These are phyloP conservation scores for Eurypyga helias DNA, from an alignment of 2,113 vertebrate species.

Conservation along the genomic window DNA sequence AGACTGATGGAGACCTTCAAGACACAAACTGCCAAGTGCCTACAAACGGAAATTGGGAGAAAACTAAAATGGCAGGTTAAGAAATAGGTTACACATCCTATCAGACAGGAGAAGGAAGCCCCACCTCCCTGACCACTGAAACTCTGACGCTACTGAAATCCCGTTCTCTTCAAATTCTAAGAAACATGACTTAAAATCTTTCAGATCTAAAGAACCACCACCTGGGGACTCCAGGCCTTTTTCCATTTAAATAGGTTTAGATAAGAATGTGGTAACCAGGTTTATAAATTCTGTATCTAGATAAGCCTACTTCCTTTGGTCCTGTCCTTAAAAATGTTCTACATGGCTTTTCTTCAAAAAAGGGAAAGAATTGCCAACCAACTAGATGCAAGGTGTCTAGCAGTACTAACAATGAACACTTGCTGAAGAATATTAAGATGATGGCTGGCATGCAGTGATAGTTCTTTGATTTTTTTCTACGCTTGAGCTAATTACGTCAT, in stretches of 20 bases:
- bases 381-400: not conserved
- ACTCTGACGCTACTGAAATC: not conserved
- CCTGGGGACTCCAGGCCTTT: not conserved
- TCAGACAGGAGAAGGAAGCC: not conserved
- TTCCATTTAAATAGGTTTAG: not conserved
- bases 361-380: not conserved
- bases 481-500: not conserved
- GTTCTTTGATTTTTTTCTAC: not conserved
- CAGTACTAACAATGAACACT: not conserved
- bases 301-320: not conserved
- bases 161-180: not conserved
- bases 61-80: not conserved
- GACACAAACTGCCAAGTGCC: not conserved
- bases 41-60: not conserved
- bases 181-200: not conserved
- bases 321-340: not conserved
- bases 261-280: not conserved
- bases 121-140: not conserved
- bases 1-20: not conserved
- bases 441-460: not conserved
- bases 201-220: not conserved
- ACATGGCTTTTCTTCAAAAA: not conserved
- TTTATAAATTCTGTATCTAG: not conserved
- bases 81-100: not conserved
- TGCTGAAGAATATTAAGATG: not conserved